phyloP scores from a whole-genome alignment of 2,797 vertebrate species.

The Falco rusticolus region DNA sequence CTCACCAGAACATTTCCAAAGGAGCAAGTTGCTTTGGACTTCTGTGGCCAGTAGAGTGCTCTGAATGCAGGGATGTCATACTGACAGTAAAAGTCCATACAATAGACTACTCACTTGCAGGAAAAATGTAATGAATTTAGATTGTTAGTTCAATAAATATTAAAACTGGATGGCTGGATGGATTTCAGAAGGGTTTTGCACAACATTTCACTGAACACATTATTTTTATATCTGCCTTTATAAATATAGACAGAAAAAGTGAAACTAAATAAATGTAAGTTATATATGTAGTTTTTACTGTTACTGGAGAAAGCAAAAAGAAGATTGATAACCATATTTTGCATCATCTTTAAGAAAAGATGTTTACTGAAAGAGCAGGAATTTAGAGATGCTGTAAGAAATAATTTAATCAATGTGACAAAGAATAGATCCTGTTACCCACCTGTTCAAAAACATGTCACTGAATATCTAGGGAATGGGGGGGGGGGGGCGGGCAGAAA shows the following conservation, averaged over 20 bases:
- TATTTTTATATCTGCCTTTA: not conserved
- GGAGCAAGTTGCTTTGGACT: not conserved
- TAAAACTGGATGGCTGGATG: not conserved
- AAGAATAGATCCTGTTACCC: not conserved
- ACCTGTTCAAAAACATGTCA: not conserved
- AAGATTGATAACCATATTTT: not conserved
- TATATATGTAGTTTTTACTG: not conserved
- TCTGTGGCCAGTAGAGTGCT: not conserved
- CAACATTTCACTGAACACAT: not conserved
- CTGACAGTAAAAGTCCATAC: not conserved
- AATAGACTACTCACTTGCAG: not conserved
- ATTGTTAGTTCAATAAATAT: not conserved
- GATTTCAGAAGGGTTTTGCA: not conserved
- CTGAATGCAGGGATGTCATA: not conserved
- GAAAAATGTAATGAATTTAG: not conserved
- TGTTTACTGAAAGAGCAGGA: not conserved
- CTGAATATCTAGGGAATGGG: not conserved
- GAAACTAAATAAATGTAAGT: not conserved
- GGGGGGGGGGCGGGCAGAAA: accelerated
- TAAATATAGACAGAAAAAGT: not conserved
- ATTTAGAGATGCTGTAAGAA: not conserved
- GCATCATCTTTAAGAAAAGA: not conserved
- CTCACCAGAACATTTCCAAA: accelerated
- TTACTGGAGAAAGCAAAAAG: not conserved
- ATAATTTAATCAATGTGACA: not conserved